Evolutionary conservation across 2,888 invertebrate species (phyloP), one percentile per base, ranked within the genome.

Genomic region (Epistrophella euchroma): DNA sequence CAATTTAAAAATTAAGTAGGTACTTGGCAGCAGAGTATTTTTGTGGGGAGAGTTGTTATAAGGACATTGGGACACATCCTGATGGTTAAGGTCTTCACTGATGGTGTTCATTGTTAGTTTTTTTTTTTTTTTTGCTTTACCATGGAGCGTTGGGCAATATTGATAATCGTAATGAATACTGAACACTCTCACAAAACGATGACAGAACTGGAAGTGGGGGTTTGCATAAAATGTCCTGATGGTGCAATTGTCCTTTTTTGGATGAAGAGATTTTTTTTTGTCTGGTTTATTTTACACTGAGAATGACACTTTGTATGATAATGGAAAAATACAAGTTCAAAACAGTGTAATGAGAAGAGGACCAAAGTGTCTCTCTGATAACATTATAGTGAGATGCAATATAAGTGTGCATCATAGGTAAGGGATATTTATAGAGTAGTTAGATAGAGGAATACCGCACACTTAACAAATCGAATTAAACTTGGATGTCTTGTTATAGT

Each of bases 91-190:
- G 35, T 66, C 66, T 17, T n/a, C 50, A 25, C 52, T 52, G 50
- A 58, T 40, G 37, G 56, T 56, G 11, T 35, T 32, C 60, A 60
- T 19, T 22, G 22, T 52, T 52, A 28, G 52, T 19, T 19, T 37
- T 37, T 35, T 35, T 56, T 56, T 56, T 17, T 35, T 58, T 19
- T 11, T 56, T 55, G 56, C 81, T 62, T 50, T 70, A 47, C 73
- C 86, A 82, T 52, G 70, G 64, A 66, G 56, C 77, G 70, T 77
- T 73, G 56, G 78, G 52, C 77, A 86, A 86, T 82, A 86, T 86
- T 86, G 86, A 86, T 86, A 86, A 86, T 82, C 82, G 74, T 86
- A 82, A 86, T 86, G 86, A 86, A 86, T 86, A 86, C 78, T 86
- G 86, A 86, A 78, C 73, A 72, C 55, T 52, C 58, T 47, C 50